Percentiles rank a stretch among this genome's conserved stretches.
These are phyloP conservation scores for Odontocerum albicorne DNA, from an alignment of 2,888 invertebrate species.

Conservation along the genomic window DNA sequence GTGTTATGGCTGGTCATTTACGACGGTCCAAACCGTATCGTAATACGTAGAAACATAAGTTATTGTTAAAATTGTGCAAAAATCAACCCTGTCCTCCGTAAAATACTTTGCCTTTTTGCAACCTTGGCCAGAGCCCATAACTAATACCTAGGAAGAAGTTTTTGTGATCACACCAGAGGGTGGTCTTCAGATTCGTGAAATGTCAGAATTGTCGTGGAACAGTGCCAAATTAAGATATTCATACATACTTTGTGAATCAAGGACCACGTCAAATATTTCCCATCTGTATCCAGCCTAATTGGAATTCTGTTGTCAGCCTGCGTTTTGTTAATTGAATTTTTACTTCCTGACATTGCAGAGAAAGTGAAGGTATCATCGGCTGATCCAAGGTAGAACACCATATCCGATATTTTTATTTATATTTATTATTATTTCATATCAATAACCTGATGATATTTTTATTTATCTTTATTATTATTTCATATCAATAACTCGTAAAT, in stretches of 20 bases:
- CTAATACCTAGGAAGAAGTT: conserved; percentile 21
- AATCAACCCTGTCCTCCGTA: too few species aligned
- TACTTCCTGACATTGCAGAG: conserved; percentile 27
- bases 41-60: too few species aligned
- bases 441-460: too few species aligned
- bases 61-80: too few species aligned
- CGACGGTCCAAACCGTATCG: too few species aligned
- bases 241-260: conserved; percentile 18
- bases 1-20: too few species aligned
- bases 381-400: too few species aligned
- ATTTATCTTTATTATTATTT: too few species aligned
- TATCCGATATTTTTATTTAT: too few species aligned
- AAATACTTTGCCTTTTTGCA: conserved; percentile 1
- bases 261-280: conserved; percentile 16
- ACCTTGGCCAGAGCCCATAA: conserved; percentile 20
- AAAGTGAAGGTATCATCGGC: conserved; percentile 25
- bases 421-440: too few species aligned
- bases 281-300: conserved; percentile 14
- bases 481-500: too few species aligned
- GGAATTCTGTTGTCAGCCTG: conserved; percentile 14
- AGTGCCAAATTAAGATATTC: conserved; percentile 43
- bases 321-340: conserved; percentile 2
- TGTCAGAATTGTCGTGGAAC: conserved; percentile 56
- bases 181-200: conserved; percentile 44
- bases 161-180: conserved; percentile 27